phyloP scores from a whole-genome alignment of 2,113 vertebrate genomes.

The Saimiri boliviensis region DNA sequence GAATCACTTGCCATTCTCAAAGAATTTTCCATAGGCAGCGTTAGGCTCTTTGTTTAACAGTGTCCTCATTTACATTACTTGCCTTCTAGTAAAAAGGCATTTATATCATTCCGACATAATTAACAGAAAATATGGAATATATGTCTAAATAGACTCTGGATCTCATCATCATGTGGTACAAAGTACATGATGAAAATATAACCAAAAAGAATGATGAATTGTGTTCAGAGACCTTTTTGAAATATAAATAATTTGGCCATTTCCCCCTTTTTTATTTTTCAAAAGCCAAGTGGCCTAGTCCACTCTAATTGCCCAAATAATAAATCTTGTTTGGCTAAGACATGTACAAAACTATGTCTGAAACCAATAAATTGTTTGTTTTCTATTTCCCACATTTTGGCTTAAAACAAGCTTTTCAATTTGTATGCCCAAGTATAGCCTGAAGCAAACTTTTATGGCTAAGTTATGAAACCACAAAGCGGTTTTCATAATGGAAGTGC shows the following conservation, averaged over 20 bases:
- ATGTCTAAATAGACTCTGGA: neutral
- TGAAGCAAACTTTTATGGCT: slow-evolving; percentile 66
- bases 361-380: slow-evolving; percentile 78
- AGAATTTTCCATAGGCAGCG: neutral
- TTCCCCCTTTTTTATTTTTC: slow-evolving; percentile 30
- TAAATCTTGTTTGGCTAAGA: slow-evolving; percentile 63
- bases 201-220: slow-evolving; percentile 9
- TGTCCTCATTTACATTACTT: neutral
- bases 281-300: slow-evolving; percentile 53
- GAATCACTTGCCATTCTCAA: neutral
- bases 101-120: slow-evolving; percentile 13
- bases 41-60: neutral
- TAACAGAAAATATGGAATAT: neutral
- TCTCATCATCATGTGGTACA: neutral
- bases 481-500: slow-evolving; percentile 65
- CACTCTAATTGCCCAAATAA: slow-evolving; percentile 67
- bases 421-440: slow-evolving; percentile 63
- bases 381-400: slow-evolving; percentile 73
- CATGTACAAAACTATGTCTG: slow-evolving; percentile 64
- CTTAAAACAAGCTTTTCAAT: slow-evolving; percentile 75
- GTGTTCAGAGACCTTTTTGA: neutral
- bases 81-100: neutral
- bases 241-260: slow-evolving; percentile 51
- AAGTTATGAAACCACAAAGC: slow-evolving; percentile 72
- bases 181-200: slow-evolving; percentile 37